Percentiles rank a stretch among this genome's conserved stretches.
These are phyloP conservation scores for Erebia aethiops DNA, from an alignment of 2,888 invertebrate genomes.

Conservation along the genomic window DNA sequence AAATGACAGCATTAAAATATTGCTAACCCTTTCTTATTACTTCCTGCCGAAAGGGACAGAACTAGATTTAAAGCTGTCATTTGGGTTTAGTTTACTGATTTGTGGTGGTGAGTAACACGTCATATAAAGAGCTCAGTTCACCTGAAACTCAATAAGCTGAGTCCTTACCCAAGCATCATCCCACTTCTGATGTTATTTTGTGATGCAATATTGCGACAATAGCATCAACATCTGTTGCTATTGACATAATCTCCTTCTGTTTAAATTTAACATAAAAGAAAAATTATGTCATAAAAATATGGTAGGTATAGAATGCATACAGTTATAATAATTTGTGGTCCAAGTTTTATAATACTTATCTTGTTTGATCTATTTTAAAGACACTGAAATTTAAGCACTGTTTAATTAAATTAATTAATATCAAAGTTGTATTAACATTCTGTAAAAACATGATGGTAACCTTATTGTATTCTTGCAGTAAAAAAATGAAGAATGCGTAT, in stretches of 20 bases:
- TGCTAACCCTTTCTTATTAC: no score
- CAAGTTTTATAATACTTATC: no score
- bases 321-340: background rate
- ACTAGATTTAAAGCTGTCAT: no score
- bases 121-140: conserved; percentile 41
- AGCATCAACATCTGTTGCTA: conserved; percentile 54
- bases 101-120: conserved; percentile 55
- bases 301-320: background rate
- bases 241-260: conserved; percentile 32
- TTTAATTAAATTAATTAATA: no score
- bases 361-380: no score
- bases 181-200: conserved; percentile 57
- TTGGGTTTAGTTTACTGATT: conserved; percentile 7
- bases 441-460: no score
- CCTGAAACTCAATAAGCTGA: conserved; percentile 57
- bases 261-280: conserved; percentile 32
- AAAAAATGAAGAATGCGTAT: background rate
- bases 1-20: no score
- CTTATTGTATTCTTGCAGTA: background rate
- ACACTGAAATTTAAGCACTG: no score
- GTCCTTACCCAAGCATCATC: conserved; percentile 53
- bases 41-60: no score
- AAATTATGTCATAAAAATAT: conserved; percentile 9
- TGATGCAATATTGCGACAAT: conserved; percentile 44
- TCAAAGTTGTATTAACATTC: no score